Conservation (phyloP, 2,888 invertebrate genomes). For the Lycaena phlaeas region DNA sequence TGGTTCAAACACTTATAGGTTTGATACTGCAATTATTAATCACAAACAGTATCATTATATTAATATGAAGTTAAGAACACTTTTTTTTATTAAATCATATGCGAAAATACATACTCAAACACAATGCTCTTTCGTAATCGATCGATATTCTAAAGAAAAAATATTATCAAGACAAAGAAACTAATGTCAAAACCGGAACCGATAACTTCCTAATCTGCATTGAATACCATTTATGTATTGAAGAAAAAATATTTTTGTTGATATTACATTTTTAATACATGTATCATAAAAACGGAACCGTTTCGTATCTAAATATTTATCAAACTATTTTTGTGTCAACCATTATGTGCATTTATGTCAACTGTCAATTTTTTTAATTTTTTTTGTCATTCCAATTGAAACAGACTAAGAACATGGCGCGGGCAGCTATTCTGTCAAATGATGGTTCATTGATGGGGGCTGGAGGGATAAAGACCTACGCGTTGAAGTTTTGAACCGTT, state of each 20-base stretch:
- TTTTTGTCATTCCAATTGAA: neutral
- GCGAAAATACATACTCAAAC: slow-evolving; percentile 7
- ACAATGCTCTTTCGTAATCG: slow-evolving; percentile 55
- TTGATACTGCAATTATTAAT: neutral
- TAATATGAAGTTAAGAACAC: neutral
- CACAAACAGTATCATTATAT: neutral
- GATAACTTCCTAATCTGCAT: slow-evolving; percentile 9
- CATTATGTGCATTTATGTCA: slow-evolving; percentile 40
- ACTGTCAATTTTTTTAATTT: slow-evolving; percentile 28
- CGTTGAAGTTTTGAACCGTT: too few species aligned
- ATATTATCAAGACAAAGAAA: slow-evolving; percentile 65
- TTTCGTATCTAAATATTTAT: slow-evolving; percentile 44
- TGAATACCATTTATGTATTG: slow-evolving; percentile 23
- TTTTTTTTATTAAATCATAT: slow-evolving; percentile 7
- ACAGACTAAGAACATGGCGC: too few species aligned
- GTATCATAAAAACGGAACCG: slow-evolving; percentile 31
- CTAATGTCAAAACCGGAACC: slow-evolving; percentile 16
- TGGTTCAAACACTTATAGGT: neutral
- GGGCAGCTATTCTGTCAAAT: too few species aligned
- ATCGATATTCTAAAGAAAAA: slow-evolving; percentile 60
- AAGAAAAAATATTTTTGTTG: slow-evolving; percentile 22
- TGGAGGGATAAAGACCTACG: too few species aligned
- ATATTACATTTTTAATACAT: slow-evolving; percentile 27
- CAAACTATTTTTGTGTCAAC: slow-evolving; percentile 50
- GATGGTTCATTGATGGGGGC: too few species aligned